Base-by-base conservation (phyloP, 2,888 invertebrate genomes). In the Dendrolimus pini region DNA sequence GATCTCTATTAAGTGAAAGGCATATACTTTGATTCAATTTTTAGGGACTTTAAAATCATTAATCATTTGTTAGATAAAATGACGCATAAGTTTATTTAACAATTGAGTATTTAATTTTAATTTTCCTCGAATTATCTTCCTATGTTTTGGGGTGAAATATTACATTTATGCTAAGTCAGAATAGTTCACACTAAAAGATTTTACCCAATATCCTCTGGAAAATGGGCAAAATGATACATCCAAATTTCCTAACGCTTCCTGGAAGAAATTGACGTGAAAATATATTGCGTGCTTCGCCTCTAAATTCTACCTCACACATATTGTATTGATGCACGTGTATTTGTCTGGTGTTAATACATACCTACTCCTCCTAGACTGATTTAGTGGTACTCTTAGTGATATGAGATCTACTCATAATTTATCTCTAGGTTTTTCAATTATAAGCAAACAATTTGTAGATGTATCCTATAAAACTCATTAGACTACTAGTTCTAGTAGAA, bases 361-460 rank as follows among this genome's bases (percentile, higher is more conserved):
- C 78, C 79, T 85, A 77, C 74, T 85, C 84, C 85, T 85, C 83
- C 79, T 89, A 89, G 89, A 89, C 89, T 89, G 89, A 89, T 75
- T 84, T 88, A 89, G 88, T 75, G 72, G 74, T 85, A 89, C 77
- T 84, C 65, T 78, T 88, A 85, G 81, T 66, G 65, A 76, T 81
- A 80, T 74, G 72, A 75, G 70, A 70, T 74, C 73, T 74, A 76
- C 69, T 77, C 56, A 68, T 66, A 47, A 47, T 47, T 12, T 69
- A 67, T 75, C 77, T 77, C 74, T 78, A 72, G 65, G 61, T 61
- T 64, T 72, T 75, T 81, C 70, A 71, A 80, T 77, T 81, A 78
- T 83, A 79, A 79, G 70, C 69, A 74, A 77, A 30, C 30, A 30
- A 6, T 30, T 67, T 65, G 69, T 82, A 82, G 76, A 67, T 74